A percentile compares a stretch with the other conserved stretches of the same genome.
Evolutionary conservation across 2,797 vertebrate species (phyloP).

Genomic region (Setipinna tenuifilis): DNA sequence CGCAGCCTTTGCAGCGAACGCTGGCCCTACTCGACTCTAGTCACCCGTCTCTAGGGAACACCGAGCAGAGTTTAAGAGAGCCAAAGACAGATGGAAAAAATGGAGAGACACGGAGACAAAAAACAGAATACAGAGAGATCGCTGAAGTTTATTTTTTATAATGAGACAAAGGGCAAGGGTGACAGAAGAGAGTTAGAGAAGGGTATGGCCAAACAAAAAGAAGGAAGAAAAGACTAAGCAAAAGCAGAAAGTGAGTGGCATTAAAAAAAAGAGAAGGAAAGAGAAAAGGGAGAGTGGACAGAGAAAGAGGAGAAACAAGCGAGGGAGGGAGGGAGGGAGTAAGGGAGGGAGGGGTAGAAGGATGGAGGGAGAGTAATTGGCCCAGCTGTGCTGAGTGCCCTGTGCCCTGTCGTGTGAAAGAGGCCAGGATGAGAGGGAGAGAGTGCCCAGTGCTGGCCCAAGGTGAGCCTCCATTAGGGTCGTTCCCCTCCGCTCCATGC

Average conservation of each 20-base stretch:
- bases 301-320: neutral
- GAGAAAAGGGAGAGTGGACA: neutral
- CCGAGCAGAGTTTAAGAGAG: neutral
- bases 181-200: too few relatives aligned
- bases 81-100: conserved; percentile 10
- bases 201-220: too few relatives aligned
- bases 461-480: conserved; percentile 54
- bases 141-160: too few relatives aligned
- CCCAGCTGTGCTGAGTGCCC: conserved; percentile 53
- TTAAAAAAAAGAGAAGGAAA: conserved; percentile 13
- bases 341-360: neutral
- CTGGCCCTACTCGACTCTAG: conserved; percentile 41
- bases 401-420: conserved; percentile 61
- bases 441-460: conserved; percentile 47
- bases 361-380: conserved; percentile 54
- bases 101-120: too few relatives aligned
- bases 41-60: conserved; percentile 31
- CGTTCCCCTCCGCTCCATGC: conserved; percentile 35
- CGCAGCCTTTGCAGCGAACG: neutral
- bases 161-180: too few relatives aligned
- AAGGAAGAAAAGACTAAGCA: neutral
- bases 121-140: too few relatives aligned
- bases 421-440: conserved; percentile 56
- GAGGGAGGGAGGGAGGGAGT: neutral
- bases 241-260: neutral